Base-by-base conservation (phyloP, 2,888 invertebrate genomes). In the Nycteola revayana region DNA sequence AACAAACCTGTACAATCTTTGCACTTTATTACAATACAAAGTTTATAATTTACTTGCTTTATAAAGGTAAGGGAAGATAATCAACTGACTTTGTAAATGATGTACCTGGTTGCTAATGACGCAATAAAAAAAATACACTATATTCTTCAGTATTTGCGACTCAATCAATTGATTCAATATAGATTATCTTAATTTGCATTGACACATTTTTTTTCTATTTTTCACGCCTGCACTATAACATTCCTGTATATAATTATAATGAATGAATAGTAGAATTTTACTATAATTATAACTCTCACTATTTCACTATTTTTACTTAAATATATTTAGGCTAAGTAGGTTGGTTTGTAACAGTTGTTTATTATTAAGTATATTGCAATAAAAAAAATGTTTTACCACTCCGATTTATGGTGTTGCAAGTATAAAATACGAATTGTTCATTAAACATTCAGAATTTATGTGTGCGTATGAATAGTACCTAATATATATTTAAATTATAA, bases 271-370 rank as follows among this genome's bases (percentile, higher is more conserved):
- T 58, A 46, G 45, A 66, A 67, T 73, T 78, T 80, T 81, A 76
- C 74, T 75, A 70, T 74, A n/a, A n/a, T n/a, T n/a, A 58, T 71
- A 70, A 70, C 67, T 74, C 66, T 80, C 81, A 83, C 75, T 70
- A 55, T 83, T 78, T 79, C 75, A 75, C 77, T 80, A 70, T 75
- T 74, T 71, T 66, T 70, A 68, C 60, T 66, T 69, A 62, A 63
- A 56, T 65, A 60, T 58, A 57, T 52, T 55, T 75, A 72, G 60
- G 56, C 25, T 81, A 69, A 70, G 63, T 64, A 72, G 61, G 49
- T 49, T 44, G 58, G 49, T 49, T 51, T 57, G 36, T 58, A 59
- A 56, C 51, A 50, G 37, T 56, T 60, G 41, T 39, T 59, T 39
- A 42, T 49, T 43, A 40, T 31, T 36, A 33, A 25, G 9, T 40